Evolutionary conservation across 2,797 vertebrate genomes (phyloP).

Genomic region (Eupleurogrammus muticus): DNA sequence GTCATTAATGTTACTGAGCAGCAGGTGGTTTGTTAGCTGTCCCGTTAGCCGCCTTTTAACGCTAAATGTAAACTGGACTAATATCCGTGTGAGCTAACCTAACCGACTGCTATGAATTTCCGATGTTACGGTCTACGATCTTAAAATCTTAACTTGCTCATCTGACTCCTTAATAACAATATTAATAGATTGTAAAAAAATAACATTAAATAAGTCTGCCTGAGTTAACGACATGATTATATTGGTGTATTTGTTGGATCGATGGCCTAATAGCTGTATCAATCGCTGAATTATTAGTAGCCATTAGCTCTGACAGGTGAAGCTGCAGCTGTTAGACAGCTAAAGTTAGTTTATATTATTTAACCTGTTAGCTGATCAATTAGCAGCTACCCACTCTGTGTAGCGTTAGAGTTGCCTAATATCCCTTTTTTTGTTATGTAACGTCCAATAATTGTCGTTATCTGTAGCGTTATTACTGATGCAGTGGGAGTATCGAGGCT

Average conservation of each 20-base stretch:
- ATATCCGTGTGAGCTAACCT: background rate
- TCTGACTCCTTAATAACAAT: background rate
- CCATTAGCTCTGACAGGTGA: conserved; percentile 39
- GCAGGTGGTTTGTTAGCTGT: conserved; percentile 71
- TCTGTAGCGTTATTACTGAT: background rate
- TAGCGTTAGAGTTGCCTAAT: background rate
- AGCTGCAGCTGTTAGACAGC: too few species aligned
- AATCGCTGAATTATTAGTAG: background rate
- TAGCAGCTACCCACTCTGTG: background rate
- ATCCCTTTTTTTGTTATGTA: background rate
- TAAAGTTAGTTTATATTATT: background rate
- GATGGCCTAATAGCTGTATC: background rate
- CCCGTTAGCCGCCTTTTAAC: conserved; percentile 13
- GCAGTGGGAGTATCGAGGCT: conserved; percentile 34
- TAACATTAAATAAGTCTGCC: background rate
- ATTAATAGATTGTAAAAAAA: background rate
- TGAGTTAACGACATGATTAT: background rate
- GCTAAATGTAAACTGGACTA: background rate
- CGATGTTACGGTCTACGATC: accelerated
- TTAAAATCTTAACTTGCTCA: conserved; percentile 4
- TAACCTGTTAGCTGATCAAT: background rate
- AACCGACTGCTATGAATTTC: too few species aligned
- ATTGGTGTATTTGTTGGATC: background rate
- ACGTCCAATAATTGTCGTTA: background rate
- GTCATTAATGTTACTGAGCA: conserved; percentile 17